A percentile compares a stretch with the other conserved stretches of the same genome.
Evolutionary conservation across 2,888 invertebrate species (phyloP).

Genomic region (Cyclophora albipunctata): DNA sequence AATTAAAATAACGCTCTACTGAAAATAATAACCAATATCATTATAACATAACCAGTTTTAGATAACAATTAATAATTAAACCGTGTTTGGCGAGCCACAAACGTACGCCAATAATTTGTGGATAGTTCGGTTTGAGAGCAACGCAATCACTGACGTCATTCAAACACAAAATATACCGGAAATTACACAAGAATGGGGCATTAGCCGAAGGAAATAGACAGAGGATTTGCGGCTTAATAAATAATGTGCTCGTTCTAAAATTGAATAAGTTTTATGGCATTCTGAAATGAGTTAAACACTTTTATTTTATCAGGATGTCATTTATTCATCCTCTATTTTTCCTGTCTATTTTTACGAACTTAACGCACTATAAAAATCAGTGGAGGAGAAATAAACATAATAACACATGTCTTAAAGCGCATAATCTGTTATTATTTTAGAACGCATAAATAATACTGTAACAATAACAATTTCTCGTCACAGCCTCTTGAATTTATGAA

Average conservation of each 20-base stretch:
- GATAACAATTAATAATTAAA: constrained; percentile 8
- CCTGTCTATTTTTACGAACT: too few relatives aligned
- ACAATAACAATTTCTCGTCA: constrained; percentile 15
- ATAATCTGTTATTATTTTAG: constrained; percentile 1
- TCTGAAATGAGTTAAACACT: background rate
- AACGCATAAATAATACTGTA: constrained; percentile 9
- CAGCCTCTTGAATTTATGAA: constrained; percentile 11
- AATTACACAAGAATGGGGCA: constrained; percentile 20
- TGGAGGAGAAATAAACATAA: too few relatives aligned
- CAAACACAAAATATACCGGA: constrained; percentile 15
- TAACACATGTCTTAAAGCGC: too few relatives aligned
- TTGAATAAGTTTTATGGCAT: constrained; percentile 2
- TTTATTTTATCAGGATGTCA: too few relatives aligned
- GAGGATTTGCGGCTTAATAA: constrained; percentile 12
- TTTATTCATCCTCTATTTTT: too few relatives aligned
- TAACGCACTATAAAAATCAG: too few relatives aligned
- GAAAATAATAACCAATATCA: too few relatives aligned
- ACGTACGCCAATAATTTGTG: constrained; percentile 7
- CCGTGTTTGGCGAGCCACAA: constrained; percentile 11
- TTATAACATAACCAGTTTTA: background rate
- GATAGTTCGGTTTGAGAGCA: constrained; percentile 16
- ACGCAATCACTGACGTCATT: constrained; percentile 20
- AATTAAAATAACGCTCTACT: too few relatives aligned
- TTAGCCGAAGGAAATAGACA: constrained; percentile 10
- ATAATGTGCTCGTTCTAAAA: constrained; percentile 6